Conservation (phyloP, 1,140 invertebrate species). For the Drosophila seguyi region DNA sequence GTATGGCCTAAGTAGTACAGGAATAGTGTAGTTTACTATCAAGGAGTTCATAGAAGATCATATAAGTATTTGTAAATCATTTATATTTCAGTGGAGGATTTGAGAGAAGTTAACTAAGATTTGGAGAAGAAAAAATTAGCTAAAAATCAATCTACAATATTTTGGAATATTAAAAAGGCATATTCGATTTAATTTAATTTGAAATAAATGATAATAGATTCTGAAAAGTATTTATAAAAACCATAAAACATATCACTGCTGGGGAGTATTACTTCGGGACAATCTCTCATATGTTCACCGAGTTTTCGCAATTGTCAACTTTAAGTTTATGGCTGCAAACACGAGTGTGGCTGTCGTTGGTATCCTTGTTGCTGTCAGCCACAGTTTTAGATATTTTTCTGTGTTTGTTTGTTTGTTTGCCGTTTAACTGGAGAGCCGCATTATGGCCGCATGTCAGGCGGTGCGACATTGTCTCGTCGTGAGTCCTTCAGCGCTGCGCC, state of each 20-base stretch:
- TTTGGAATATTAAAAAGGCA: background rate
- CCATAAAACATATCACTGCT: background rate
- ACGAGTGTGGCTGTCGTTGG: slow-evolving; percentile 39
- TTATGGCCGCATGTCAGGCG: slow-evolving; percentile 72
- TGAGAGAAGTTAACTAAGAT: too few species aligned
- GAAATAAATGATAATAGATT: background rate
- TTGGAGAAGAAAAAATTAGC: too few species aligned
- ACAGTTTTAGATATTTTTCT: slow-evolving; percentile 55
- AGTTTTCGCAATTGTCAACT: slow-evolving; percentile 76
- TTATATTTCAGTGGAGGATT: too few species aligned
- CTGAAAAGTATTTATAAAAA: background rate
- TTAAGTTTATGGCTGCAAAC: slow-evolving; percentile 69
- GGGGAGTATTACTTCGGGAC: slow-evolving; percentile 8
- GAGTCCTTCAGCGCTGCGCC: slow-evolving; percentile 70
- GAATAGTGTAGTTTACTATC: background rate
- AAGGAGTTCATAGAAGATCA: background rate
- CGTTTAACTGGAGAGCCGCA: slow-evolving; percentile 56
- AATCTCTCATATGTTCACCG: slow-evolving; percentile 47
- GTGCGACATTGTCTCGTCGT: slow-evolving; percentile 72
- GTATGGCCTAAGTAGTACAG: background rate
- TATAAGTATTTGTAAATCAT: too few species aligned
- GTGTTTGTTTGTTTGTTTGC: slow-evolving; percentile 36
- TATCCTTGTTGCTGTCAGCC: slow-evolving; percentile 66
- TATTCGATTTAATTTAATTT: background rate
- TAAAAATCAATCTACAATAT: too few species aligned